Conservation (phyloP, 2,113 vertebrate species). For the Polyodon spathula region DNA sequence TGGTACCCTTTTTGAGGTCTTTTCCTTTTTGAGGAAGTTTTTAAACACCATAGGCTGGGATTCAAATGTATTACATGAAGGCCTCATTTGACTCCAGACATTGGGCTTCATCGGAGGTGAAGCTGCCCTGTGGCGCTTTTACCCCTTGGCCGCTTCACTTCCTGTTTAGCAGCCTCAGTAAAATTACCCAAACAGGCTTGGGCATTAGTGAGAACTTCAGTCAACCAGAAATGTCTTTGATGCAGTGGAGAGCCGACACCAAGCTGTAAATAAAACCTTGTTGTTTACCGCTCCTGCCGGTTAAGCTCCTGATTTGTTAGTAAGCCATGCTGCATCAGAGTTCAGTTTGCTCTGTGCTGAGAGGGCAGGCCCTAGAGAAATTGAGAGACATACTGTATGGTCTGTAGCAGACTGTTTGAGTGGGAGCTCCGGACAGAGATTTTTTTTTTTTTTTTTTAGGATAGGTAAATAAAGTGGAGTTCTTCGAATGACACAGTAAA, state of each 20-base stretch:
- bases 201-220: slow-evolving; percentile 38
- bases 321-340: neutral
- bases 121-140: slow-evolving; percentile 18
- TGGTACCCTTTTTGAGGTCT: too few species aligned
- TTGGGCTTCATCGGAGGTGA: slow-evolving; percentile 20
- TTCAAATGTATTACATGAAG: slow-evolving; percentile 24
- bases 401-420: too few species aligned
- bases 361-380: too few species aligned
- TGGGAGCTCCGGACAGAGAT: too few species aligned
- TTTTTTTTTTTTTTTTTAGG: too few species aligned
- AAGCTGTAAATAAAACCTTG: neutral
- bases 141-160: slow-evolving; percentile 32
- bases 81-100: slow-evolving; percentile 20
- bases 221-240: slow-evolving; percentile 45
- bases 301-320: slow-evolving; percentile 21
- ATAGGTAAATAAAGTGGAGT: too few species aligned
- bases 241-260: slow-evolving; percentile 15
- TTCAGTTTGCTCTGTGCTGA: too few species aligned
- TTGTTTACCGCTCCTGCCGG: slow-evolving; percentile 19
- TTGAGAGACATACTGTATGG: too few species aligned
- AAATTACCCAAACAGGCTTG: slow-evolving; percentile 28
- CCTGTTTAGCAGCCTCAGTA: slow-evolving; percentile 26
- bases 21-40: too few species aligned
- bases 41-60: neutral
- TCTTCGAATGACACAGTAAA: too few species aligned